phyloP scores from a whole-genome alignment of 2,888 invertebrate species.

The Synanthedon tipuliformis region DNA sequence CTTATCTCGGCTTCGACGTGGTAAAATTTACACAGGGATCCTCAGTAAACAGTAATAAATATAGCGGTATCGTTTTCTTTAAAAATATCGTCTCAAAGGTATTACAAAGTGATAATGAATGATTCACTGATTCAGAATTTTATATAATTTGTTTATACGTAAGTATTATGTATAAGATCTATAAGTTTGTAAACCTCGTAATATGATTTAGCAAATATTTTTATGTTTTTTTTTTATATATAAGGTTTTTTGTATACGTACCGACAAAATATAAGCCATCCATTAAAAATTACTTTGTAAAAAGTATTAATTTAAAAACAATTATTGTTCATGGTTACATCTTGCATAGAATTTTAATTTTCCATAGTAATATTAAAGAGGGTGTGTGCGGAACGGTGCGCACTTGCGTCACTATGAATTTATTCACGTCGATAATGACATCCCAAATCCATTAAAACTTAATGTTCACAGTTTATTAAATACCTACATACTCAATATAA shows the following conservation, averaged over 20 bases:
- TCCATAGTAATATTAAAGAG: slow-evolving; percentile 37
- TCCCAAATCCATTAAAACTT: slow-evolving; percentile 25
- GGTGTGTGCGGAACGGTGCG: slow-evolving; percentile 29
- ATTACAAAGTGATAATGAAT: too few relatives aligned
- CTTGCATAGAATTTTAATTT: slow-evolving; percentile 37
- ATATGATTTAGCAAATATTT: too few relatives aligned
- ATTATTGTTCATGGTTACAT: slow-evolving; percentile 30
- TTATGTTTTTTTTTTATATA: too few relatives aligned
- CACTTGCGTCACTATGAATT: slow-evolving; percentile 54
- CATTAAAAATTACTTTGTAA: too few relatives aligned
- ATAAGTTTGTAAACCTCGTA: too few relatives aligned
- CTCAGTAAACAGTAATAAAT: slow-evolving; percentile 26
- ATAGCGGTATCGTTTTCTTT: not conserved
- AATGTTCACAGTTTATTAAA: not conserved
- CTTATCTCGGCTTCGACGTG: slow-evolving; percentile 43
- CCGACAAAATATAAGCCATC: too few relatives aligned
- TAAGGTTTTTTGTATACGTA: too few relatives aligned
- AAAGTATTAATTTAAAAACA: not conserved
- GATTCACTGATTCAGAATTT: too few relatives aligned
- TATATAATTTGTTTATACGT: too few relatives aligned
- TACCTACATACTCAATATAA: not conserved
- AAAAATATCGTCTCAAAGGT: slow-evolving; percentile 2
- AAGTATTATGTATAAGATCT: too few relatives aligned
- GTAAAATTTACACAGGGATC: slow-evolving; percentile 39
- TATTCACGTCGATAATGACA: slow-evolving; percentile 50